These are phyloP conservation scores for Sphaeridia pumilis DNA, from an alignment of 2,888 invertebrate species.

Conservation along the genomic window DNA sequence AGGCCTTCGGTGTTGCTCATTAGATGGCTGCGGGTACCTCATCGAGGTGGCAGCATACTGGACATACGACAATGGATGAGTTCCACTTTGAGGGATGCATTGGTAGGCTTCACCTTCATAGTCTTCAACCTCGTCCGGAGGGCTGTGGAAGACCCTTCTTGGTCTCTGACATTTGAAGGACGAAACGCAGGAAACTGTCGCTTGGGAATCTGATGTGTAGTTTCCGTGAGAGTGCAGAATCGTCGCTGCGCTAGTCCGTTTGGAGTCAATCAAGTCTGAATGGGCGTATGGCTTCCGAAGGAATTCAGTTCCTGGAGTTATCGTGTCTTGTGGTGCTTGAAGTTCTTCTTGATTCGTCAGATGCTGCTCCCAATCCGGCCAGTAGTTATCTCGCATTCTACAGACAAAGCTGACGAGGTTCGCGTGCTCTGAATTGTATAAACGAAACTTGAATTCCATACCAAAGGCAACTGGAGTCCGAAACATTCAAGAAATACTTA, in stretches of 20 bases:
- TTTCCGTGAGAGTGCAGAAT: not conserved
- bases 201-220: not conserved
- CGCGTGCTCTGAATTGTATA: constrained; percentile 18
- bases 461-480: no score
- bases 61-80: no score
- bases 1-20: no score
- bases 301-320: constrained; percentile 10
- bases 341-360: constrained; percentile 9
- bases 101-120: no score
- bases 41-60: no score
- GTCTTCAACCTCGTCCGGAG: not conserved
- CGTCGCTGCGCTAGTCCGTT: constrained; percentile 4
- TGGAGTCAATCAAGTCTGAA: constrained; percentile 9
- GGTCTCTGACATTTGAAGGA: no score
- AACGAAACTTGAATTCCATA: not conserved
- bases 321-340: not conserved
- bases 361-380: constrained; percentile 31
- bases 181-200: not conserved
- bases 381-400: constrained; percentile 27
- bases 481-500: no score
- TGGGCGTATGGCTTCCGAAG: constrained; percentile 3
- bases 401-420: constrained; percentile 25
- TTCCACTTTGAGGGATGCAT: no score
- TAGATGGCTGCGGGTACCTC: no score
- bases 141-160: not conserved